Percentiles rank a stretch among this genome's conserved stretches.
Evolutionary conservation across 2,797 vertebrate species (phyloP).

Genomic region (Steatocranus sp.): DNA sequence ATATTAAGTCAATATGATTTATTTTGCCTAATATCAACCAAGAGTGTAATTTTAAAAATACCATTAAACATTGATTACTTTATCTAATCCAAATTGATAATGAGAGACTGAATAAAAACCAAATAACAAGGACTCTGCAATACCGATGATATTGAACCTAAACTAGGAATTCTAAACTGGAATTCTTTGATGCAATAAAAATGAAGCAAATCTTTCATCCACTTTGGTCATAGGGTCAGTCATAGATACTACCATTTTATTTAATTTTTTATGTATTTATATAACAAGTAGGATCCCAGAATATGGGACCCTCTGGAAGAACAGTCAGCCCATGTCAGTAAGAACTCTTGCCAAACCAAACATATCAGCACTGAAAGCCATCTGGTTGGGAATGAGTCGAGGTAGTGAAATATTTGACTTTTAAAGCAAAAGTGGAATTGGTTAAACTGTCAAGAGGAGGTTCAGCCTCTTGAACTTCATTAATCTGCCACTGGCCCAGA

Average conservation of each 20-base stretch:
- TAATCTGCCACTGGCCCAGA: background rate
- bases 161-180: background rate
- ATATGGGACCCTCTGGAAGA: background rate
- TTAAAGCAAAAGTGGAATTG: background rate
- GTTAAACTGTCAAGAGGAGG: background rate
- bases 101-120: background rate
- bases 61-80: background rate
- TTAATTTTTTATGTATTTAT: background rate
- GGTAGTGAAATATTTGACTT: background rate
- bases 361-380: background rate
- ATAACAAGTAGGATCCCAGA: background rate
- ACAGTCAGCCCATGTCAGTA: background rate
- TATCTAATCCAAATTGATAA: background rate
- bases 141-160: background rate
- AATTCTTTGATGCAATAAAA: background rate
- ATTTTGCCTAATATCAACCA: background rate
- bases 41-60: background rate
- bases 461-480: background rate
- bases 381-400: background rate
- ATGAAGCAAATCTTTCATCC: background rate
- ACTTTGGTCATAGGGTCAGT: too few relatives aligned
- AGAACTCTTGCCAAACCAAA: background rate
- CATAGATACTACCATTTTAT: background rate
- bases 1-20: background rate
- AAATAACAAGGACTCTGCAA: background rate